Evolutionary conservation across 2,113 vertebrate genomes (phyloP).

Genomic region (Eretmodus cyanostictus): DNA sequence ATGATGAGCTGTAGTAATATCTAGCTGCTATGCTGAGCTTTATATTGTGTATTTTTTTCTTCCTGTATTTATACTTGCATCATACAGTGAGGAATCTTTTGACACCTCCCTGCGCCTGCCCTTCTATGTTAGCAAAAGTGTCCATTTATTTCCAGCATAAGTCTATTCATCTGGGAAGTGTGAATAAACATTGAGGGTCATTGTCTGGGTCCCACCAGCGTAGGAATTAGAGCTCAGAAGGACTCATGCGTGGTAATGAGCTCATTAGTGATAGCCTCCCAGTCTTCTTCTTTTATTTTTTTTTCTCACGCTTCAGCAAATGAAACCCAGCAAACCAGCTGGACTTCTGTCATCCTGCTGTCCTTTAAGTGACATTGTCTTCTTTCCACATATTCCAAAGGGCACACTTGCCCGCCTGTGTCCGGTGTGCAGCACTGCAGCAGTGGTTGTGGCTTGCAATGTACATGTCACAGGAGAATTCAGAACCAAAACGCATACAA

Average conservation of each 20-base stretch:
- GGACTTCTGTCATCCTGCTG: neutral
- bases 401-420: neutral
- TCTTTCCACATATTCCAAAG: neutral
- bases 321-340: neutral
- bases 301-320: neutral
- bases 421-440: neutral
- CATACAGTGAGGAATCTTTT: neutral
- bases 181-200: neutral
- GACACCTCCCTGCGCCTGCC: neutral
- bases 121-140: neutral
- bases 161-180: neutral
- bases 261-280: constrained; percentile 15
- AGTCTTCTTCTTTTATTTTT: neutral
- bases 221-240: neutral
- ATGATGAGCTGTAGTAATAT: neutral
- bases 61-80: neutral
- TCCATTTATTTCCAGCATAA: neutral
- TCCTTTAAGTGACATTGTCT: neutral
- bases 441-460: neutral
- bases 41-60: neutral
- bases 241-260: neutral
- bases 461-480: neutral
- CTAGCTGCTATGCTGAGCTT: neutral
- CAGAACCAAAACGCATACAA: neutral
- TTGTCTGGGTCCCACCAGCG: neutral